Evolutionary conservation across 2,888 invertebrate genomes (phyloP), one percentile per base, ranked within the genome.

Genomic region (Oscheius myriophilus): DNA sequence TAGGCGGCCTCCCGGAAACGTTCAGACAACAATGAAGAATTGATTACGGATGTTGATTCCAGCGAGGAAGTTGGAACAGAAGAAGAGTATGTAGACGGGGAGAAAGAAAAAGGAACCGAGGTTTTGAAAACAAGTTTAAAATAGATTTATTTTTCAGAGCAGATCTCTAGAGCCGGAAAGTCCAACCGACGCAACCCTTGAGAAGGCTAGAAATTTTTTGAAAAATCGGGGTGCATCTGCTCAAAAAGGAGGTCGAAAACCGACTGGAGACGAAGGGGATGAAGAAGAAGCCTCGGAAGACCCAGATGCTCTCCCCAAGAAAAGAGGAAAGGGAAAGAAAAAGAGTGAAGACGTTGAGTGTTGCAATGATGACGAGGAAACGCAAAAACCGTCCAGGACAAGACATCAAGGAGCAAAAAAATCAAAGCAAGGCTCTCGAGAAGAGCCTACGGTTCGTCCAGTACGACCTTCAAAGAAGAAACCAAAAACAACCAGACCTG

Each of bases 1-100:
- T 46, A 59, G 45, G 23, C 16, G 2, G 6, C 23, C 4, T 12
- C 59, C 7, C 21, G 23, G 33, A 59, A 46, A 59, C 23, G 59
- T 26, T 42, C 43, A 12, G 59, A 23, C 14, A 59, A 59, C 18
- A 18, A 41, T 3, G 45, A 49, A n/a, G 51, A 46, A 39, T n/a
- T n/a, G 4, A 49, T 52, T 14, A 49, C 21, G 25, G 45, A 26
- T 11, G 41, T 52, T n/a, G 41, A 41, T 54, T 54, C 53, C 0
- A 54, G 53, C n/a, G 51, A 52, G 16, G 16, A 14, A 26, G 55
- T 6, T 14, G 55, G 16, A 26, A 41, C 21, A 12, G 26, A n/a
- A 16, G 52, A 63, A 9, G 26, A 59, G 41, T 49, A 63, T 39
- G 14, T 26, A 1, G 63, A 63, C 14, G 52, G 49, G 14, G 42